A percentile compares a stretch with the other conserved stretches of the same genome.
Conservation (phyloP, 1,140 invertebrate species). For the Bilobella aurantiaca region DNA sequence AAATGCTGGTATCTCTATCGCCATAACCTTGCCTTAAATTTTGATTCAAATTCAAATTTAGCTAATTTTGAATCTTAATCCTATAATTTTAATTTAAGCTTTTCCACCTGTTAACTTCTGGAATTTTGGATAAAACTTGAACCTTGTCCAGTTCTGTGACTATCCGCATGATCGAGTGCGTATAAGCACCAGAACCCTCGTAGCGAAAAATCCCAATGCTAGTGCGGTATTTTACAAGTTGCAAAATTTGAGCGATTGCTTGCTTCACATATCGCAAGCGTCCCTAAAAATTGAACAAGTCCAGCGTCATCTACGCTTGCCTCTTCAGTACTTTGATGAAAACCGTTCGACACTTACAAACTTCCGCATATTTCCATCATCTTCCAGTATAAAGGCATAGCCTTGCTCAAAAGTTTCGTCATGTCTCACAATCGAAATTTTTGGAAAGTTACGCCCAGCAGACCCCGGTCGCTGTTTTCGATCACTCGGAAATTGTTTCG, state of each 20-base stretch:
- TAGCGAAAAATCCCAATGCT: neutral
- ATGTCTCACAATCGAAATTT: neutral
- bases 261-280: conserved; percentile 18
- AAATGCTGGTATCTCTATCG: conserved; percentile 11
- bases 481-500: neutral
- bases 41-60: too few species aligned
- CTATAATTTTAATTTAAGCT: too few species aligned
- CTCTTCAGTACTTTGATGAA: neutral
- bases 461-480: too few species aligned
- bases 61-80: too few species aligned
- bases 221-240: neutral
- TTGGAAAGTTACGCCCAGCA: too few species aligned
- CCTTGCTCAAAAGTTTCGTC: conserved; percentile 5
- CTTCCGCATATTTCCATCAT: neutral
- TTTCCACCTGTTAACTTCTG: too few species aligned
- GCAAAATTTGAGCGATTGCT: conserved; percentile 11
- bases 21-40: too few species aligned
- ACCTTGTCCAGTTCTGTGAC: neutral
- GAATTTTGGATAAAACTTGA: neutral
- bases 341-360: neutral
- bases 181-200: neutral
- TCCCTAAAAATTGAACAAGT: conserved; percentile 8
- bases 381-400: conserved; percentile 25
- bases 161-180: neutral
- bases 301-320: too few species aligned